phyloP scores from a whole-genome alignment of 2,888 invertebrate genomes.

The Thyatira batis region DNA sequence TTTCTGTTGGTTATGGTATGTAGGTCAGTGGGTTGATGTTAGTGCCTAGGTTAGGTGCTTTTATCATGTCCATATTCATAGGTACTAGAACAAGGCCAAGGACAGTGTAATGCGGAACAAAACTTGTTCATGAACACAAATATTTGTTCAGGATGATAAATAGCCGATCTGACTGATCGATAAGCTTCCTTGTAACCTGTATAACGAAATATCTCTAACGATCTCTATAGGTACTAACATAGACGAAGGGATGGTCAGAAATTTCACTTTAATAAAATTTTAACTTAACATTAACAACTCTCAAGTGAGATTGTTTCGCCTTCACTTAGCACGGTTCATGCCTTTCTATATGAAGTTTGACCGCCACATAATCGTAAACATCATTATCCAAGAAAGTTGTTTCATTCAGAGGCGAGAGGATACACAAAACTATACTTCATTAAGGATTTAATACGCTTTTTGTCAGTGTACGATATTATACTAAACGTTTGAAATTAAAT shows the following conservation, averaged over 20 bases:
- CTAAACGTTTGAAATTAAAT: not conserved
- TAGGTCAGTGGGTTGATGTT: not conserved
- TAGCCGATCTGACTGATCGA: too few relatives aligned
- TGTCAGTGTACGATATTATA: too few relatives aligned
- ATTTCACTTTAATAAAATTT: not conserved
- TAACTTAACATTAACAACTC: not conserved
- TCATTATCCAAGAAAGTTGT: constrained; percentile 1
- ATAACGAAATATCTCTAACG: too few relatives aligned
- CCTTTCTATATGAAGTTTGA: not conserved
- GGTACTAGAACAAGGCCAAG: not conserved
- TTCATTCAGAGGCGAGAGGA: not conserved
- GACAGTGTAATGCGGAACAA: not conserved
- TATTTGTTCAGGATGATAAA: too few relatives aligned
- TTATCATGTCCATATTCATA: not conserved
- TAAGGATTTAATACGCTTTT: not conserved
- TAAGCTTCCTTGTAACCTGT: too few relatives aligned
- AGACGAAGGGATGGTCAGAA: not conserved
- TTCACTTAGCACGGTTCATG: not conserved
- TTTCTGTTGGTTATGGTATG: not conserved
- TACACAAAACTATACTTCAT: not conserved
- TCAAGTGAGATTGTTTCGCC: not conserved
- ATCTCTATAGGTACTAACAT: not conserved
- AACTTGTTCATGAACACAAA: too few relatives aligned
- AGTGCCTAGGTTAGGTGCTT: not conserved
- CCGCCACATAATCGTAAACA: not conserved